Evolutionary conservation across 2,888 invertebrate genomes (phyloP).

Genomic region (Megalurothrips usitatus): DNA sequence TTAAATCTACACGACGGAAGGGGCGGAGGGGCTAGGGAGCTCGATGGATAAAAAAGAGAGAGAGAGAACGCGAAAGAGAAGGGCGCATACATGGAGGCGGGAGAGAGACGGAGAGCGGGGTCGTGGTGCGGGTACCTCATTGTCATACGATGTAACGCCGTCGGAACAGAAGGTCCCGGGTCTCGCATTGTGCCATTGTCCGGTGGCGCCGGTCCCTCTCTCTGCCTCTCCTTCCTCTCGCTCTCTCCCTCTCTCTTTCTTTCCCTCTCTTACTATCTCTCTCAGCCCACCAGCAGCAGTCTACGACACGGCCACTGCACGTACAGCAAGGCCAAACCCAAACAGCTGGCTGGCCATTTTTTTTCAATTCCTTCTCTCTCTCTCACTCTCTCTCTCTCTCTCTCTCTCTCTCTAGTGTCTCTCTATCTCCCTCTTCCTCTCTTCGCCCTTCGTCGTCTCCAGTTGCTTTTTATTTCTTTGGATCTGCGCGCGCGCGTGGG

Average conservation of each 20-base stretch:
- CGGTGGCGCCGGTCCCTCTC: background rate
- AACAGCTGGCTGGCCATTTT: no score
- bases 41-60: background rate
- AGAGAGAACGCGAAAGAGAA: background rate
- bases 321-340: no score
- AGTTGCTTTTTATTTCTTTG: no score
- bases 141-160: background rate
- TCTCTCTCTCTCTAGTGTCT: background rate
- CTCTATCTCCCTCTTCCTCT: background rate
- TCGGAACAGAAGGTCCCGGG: constrained; percentile 8
- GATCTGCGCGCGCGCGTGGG: no score
- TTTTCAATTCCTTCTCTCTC: background rate
- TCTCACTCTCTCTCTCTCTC: background rate
- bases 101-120: background rate
- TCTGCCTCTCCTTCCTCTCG: background rate
- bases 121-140: background rate
- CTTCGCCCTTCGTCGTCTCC: no score
- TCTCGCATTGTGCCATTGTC: background rate
- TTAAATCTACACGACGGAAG: no score
- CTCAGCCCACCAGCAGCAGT: background rate
- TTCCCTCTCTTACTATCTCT: background rate
- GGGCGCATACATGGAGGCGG: background rate
- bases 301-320: no score
- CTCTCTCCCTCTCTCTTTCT: background rate
- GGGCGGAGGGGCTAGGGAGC: no score